A percentile compares a stretch with the other conserved stretches of the same genome.
Evolutionary conservation across 64 coral and sea anemone genomes (phyloP).

Genomic region (Porites australiensis): DNA sequence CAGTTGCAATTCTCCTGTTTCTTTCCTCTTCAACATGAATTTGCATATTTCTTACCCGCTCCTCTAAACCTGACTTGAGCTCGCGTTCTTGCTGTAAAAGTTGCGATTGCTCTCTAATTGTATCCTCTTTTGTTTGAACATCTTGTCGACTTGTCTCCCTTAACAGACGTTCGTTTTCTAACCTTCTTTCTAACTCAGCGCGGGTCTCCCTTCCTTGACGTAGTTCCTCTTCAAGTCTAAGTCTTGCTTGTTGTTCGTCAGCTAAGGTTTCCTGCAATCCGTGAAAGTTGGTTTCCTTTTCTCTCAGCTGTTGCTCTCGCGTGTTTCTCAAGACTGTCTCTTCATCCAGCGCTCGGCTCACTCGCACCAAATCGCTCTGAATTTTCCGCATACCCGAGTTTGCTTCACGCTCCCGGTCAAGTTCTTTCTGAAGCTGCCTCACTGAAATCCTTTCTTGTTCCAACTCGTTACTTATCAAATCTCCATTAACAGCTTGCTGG

Average conservation of each 20-base stretch:
- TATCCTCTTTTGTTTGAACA: slow-evolving; percentile 56
- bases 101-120: slow-evolving; percentile 57
- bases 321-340: slow-evolving; percentile 59
- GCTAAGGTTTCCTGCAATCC: slow-evolving; percentile 50
- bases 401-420: slow-evolving; percentile 71
- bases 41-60: slow-evolving; percentile 51
- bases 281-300: slow-evolving; percentile 66
- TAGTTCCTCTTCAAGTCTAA: slow-evolving; percentile 64
- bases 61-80: slow-evolving; percentile 61
- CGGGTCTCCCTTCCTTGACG: slow-evolving; percentile 57
- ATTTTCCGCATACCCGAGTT: slow-evolving; percentile 49
- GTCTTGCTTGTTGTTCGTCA: slow-evolving; percentile 55
- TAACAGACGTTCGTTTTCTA: slow-evolving; percentile 83
- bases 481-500: slow-evolving; percentile 54
- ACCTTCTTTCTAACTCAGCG: slow-evolving; percentile 68
- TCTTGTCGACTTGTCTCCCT: slow-evolving; percentile 66
- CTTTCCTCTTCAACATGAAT: slow-evolving; percentile 61
- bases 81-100: slow-evolving; percentile 75
- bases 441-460: slow-evolving; percentile 45
- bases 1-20: background rate
- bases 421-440: slow-evolving; percentile 65
- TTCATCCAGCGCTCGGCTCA: slow-evolving; percentile 69
- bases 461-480: slow-evolving; percentile 62
- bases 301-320: slow-evolving; percentile 75
- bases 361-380: slow-evolving; percentile 65